A percentile compares a stretch with the other conserved stretches of the same genome.
These are phyloP conservation scores for Pollenia labialis DNA, from an alignment of 2,888 invertebrate species.

Conservation along the genomic window DNA sequence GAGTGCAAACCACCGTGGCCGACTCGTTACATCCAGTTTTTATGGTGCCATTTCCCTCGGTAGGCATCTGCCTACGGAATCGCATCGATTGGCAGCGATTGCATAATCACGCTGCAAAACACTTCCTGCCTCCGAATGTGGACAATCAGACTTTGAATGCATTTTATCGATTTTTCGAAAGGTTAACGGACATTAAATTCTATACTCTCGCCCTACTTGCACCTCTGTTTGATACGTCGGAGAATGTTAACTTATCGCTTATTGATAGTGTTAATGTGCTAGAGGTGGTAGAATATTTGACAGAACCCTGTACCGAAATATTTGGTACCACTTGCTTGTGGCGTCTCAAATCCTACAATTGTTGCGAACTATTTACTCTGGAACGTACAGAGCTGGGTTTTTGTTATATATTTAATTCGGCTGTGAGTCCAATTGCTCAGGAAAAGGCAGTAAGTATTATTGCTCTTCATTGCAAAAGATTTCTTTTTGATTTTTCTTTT, in stretches of 20 bases:
- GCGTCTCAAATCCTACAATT: constrained; percentile 82
- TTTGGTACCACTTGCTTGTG: constrained; percentile 83
- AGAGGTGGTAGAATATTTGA: constrained; percentile 76
- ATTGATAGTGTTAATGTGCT: constrained; percentile 79
- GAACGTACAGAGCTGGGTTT: constrained; percentile 84
- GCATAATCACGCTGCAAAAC: constrained; percentile 75
- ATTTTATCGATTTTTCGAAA: constrained; percentile 78
- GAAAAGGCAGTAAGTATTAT: constrained; percentile 74
- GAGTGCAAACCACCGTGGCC: constrained; percentile 80
- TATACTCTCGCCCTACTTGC: constrained; percentile 73
- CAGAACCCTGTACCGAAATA: constrained; percentile 81
- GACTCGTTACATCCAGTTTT: constrained; percentile 80
- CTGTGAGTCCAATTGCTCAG: constrained; percentile 74
- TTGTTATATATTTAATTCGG: constrained; percentile 85
- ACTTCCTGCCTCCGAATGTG: constrained; percentile 78
- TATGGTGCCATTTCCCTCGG: constrained; percentile 80
- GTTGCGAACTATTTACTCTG: constrained; percentile 84
- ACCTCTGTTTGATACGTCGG: constrained; percentile 75
- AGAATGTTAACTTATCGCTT: constrained; percentile 69
- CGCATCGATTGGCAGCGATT: constrained; percentile 79
- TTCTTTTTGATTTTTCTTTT: not conserved
- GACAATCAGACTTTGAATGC: constrained; percentile 72
- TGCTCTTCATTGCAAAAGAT: not conserved
- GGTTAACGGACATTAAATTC: constrained; percentile 75
- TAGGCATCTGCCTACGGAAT: constrained; percentile 80